phyloP scores from a whole-genome alignment of 2,797 vertebrate genomes.

The Lepus oiostolus region DNA sequence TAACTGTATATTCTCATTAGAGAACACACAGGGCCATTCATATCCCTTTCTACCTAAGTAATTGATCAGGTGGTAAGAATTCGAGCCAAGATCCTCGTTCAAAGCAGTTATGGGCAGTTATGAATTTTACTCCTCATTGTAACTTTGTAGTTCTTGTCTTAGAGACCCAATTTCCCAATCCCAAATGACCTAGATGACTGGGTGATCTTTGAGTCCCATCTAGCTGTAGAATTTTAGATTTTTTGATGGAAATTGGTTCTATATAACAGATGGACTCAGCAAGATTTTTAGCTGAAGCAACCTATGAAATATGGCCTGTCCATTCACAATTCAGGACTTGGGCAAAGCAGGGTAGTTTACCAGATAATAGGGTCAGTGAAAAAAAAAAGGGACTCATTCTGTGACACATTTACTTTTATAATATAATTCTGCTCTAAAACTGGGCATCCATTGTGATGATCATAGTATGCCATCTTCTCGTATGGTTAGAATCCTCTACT shows the following conservation, averaged over 20 bases:
- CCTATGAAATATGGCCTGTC: slow-evolving; percentile 81
- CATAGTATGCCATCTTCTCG: background rate
- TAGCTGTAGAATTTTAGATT: slow-evolving; percentile 73
- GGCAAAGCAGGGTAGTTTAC: slow-evolving; percentile 70
- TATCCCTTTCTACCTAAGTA: slow-evolving; percentile 58
- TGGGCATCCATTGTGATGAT: slow-evolving; percentile 42
- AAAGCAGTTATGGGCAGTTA: slow-evolving; percentile 21
- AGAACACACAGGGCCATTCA: background rate
- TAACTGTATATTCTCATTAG: background rate
- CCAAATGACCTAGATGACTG: slow-evolving; percentile 70
- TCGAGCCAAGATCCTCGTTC: slow-evolving; percentile 48
- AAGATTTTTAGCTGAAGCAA: slow-evolving; percentile 79
- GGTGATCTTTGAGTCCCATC: slow-evolving; percentile 73
- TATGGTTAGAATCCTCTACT: slow-evolving; percentile 23
- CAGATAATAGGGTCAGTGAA: slow-evolving; percentile 72
- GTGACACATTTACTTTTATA: slow-evolving; percentile 73
- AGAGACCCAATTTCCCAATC: slow-evolving; percentile 71
- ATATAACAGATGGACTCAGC: slow-evolving; percentile 82
- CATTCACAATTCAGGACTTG: slow-evolving; percentile 69
- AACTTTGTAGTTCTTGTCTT: slow-evolving; percentile 50
- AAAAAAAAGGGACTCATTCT: slow-evolving; percentile 63
- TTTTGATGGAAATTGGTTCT: slow-evolving; percentile 71
- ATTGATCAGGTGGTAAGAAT: slow-evolving; percentile 46
- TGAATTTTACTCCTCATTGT: slow-evolving; percentile 34
- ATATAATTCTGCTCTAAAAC: slow-evolving; percentile 61